Evolutionary conservation across 1,140 invertebrate genomes (phyloP), one percentile per base, ranked within the genome.

Genomic region (Papilio glaucus): DNA sequence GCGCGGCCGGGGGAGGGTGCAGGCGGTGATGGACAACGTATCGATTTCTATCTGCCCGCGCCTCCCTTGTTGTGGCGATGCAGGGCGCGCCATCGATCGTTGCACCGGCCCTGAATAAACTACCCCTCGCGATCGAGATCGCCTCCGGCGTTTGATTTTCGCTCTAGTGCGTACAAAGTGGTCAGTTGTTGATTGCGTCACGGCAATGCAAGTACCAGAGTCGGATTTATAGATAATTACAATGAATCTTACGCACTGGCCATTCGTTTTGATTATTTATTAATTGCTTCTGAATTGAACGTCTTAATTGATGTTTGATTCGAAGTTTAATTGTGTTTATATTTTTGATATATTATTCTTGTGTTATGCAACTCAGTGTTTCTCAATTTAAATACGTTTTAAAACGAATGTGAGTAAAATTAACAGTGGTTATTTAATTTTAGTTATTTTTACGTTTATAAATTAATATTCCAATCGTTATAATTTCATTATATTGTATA

Each of bases 11-110:
- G 82, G 85, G 83, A 78, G 87, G 85, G 85, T 88, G 87, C 87
- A 91, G 82, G 85, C 85, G 82, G 86, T 90, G 90, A 92, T 89
- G 91, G 92, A 91, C 90, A 93, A 88, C 90, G 92, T 93, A 93
- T 93, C 91, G 92, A 93, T 93, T 93, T 93, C 90, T 91, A 93
- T 93, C 92, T 91, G 90, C 79, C 90, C 88, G 87, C 90, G 88
- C 87, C 88, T 91, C 89, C 89, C 89, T 87, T 88, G 88, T 89
- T 88, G 88, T 89, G 81, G 85, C 81, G 85, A 81, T 90, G 88
- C 88, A 90, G 87, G 87, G 85, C 84, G 83, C 85, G 88, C 82
- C 86, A 92, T 92, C 90, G 90, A 91, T 89, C 90, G 90, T 85
- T 92, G 89, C 90, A 91, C 85, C 87, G 78, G 80, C 84, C 80